Evolutionary conservation across 2,113 vertebrate genomes (phyloP).

Genomic region (Microtus richardsoni): DNA sequence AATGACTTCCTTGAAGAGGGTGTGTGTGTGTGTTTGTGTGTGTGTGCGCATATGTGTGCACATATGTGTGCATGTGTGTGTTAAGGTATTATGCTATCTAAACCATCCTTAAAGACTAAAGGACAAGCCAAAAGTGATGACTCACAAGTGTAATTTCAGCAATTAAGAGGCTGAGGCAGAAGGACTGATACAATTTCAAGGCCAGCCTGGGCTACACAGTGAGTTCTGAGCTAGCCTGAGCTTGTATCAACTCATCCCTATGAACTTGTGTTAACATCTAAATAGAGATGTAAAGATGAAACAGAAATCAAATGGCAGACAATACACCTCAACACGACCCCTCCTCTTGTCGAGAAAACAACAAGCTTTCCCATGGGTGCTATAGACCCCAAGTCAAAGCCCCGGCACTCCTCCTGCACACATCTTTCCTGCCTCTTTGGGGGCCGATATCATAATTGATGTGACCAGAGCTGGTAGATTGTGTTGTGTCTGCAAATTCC

Average conservation of each 20-base stretch:
- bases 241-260: neutral
- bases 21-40: neutral
- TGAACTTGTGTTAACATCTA: neutral
- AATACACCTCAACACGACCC: neutral
- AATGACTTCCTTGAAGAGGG: neutral
- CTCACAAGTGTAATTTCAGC: neutral
- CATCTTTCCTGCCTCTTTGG: neutral
- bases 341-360: accelerated
- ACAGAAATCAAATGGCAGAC: neutral
- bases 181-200: neutral
- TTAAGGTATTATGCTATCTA: neutral
- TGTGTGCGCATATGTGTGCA: too few species aligned
- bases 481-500: neutral
- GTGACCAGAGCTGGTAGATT: neutral
- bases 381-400: neutral
- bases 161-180: neutral
- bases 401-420: neutral
- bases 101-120: neutral
- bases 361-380: accelerated
- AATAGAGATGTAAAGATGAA: neutral
- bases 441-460: neutral
- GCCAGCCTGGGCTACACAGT: too few species aligned
- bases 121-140: neutral
- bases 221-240: neutral
- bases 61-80: neutral